Evolutionary conservation across 2,888 invertebrate species (phyloP).

Genomic region (Euphydryas editha): DNA sequence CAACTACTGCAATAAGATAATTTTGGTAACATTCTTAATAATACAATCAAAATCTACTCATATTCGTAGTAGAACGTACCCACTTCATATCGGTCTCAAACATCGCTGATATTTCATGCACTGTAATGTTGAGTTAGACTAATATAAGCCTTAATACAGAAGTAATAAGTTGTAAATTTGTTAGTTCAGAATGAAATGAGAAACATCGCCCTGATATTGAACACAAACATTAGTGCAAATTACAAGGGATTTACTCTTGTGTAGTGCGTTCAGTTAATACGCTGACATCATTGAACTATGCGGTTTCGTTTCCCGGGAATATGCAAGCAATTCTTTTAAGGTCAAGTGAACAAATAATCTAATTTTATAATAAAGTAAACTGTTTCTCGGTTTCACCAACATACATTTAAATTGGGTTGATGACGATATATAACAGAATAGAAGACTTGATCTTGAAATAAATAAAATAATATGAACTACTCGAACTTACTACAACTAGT

Average conservation of each 20-base stretch:
- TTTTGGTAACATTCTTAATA: background rate
- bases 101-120: constrained; percentile 12
- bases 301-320: background rate
- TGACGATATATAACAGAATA: no score
- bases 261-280: constrained; percentile 7
- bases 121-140: background rate
- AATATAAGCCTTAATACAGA: background rate
- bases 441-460: no score
- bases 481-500: no score
- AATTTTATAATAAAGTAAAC: no score
- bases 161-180: background rate
- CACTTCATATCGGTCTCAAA: constrained; percentile 6
- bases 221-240: constrained; percentile 30
- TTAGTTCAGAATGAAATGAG: background rate
- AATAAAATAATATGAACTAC: no score
- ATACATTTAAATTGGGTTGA: no score
- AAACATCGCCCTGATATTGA: constrained; percentile 14
- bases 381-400: no score
- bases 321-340: background rate
- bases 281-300: constrained; percentile 5
- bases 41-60: background rate
- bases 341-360: background rate
- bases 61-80: background rate
- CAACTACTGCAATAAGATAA: background rate
- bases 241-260: constrained; percentile 16